Conservation (phyloP, 1,140 invertebrate genomes). For the Bombyx mori region DNA sequence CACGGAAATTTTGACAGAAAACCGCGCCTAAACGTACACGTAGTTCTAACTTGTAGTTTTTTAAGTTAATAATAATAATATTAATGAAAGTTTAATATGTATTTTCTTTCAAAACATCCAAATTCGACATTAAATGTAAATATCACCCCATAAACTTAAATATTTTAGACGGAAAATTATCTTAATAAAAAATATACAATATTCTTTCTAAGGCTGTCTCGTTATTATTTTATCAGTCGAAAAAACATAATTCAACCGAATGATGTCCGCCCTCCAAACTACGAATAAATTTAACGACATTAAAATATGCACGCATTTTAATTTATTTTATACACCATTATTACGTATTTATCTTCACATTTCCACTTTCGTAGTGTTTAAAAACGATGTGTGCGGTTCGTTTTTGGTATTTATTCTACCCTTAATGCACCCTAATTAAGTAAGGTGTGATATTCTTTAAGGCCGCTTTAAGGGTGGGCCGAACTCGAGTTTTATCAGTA, state of each 20-base stretch:
- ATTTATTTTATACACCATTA: slow-evolving; percentile 33
- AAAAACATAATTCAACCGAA: no score
- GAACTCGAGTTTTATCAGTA: slow-evolving; percentile 35
- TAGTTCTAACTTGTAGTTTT: no score
- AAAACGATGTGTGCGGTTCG: slow-evolving; percentile 22
- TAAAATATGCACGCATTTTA: slow-evolving; percentile 1
- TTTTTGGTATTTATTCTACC: slow-evolving; percentile 47
- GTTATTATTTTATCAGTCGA: no score
- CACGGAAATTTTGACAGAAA: slow-evolving; percentile 18
- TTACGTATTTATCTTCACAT: slow-evolving; percentile 46
- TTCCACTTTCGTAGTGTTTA: slow-evolving; percentile 23
- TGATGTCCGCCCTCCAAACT: not conserved
- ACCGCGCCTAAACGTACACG: not conserved
- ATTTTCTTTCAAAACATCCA: no score
- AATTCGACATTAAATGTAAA: no score
- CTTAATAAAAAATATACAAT: no score
- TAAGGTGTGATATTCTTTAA: slow-evolving; percentile 61
- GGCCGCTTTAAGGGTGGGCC: slow-evolving; percentile 49
- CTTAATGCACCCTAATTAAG: slow-evolving; percentile 59
- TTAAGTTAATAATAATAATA: no score
- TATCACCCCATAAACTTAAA: no score
- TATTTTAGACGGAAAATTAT: no score
- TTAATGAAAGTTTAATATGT: no score
- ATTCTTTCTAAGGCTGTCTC: not conserved
- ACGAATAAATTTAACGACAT: slow-evolving; percentile 7